A percentile compares a stretch with the other conserved stretches of the same genome.
Conservation (phyloP, 2,113 vertebrate species). For the Lamprotornis superbus region DNA sequence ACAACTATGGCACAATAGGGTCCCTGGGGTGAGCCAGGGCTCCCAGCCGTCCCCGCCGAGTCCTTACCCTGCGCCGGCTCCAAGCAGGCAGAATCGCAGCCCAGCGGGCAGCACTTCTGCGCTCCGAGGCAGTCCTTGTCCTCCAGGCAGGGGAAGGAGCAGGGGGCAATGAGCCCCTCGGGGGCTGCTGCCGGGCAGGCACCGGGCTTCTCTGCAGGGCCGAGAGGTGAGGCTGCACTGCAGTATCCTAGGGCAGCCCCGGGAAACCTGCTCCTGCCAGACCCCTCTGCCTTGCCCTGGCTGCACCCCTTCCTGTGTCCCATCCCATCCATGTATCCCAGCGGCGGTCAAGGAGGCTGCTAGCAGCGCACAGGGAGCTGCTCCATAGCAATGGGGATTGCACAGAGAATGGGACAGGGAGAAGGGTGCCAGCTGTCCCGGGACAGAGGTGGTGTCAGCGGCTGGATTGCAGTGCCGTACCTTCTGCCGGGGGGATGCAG, state of each 20-base stretch:
- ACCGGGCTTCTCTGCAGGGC: slow-evolving; percentile 18
- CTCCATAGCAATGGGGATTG: background rate
- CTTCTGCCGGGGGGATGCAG: slow-evolving; percentile 7
- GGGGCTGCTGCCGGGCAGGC: background rate
- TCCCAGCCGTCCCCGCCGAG: background rate
- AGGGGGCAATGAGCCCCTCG: background rate
- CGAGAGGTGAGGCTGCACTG: background rate
- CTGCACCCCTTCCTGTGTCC: background rate
- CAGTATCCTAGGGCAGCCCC: fast-evolving
- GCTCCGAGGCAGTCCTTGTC: slow-evolving; percentile 28
- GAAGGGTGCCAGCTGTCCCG: background rate
- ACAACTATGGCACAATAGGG: background rate
- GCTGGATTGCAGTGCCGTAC: fast-evolving
- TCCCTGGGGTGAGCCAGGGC: background rate
- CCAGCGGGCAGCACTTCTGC: slow-evolving; percentile 1
- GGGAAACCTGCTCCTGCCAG: background rate
- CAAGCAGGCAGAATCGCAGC: slow-evolving; percentile 21
- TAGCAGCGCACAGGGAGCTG: background rate
- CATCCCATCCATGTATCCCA: background rate
- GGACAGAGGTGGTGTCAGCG: background rate
- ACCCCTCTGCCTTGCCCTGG: background rate
- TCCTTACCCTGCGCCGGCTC: background rate
- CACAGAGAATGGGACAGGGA: background rate
- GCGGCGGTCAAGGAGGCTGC: background rate
- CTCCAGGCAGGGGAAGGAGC: slow-evolving; percentile 42